Evolutionary conservation across 35 echinoderm and acorn worm species (phyloP).

Genomic region (Anneissia japonica): DNA sequence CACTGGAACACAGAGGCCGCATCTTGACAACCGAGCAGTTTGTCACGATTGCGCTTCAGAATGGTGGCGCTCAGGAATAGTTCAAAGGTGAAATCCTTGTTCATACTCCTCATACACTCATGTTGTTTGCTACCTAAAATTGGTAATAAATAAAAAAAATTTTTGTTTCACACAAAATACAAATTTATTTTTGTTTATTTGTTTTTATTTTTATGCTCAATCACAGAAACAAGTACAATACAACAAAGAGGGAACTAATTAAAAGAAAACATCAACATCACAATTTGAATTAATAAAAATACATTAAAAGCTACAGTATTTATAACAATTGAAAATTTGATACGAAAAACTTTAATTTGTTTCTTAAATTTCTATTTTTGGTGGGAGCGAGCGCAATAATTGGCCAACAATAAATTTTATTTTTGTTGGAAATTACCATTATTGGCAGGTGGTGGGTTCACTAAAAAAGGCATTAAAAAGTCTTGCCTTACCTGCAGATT

Average conservation of each 20-base stretch:
- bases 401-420: background rate
- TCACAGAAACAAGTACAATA: background rate
- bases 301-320: background rate
- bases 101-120: constrained; percentile 35
- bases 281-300: background rate
- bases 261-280: too few relatives aligned
- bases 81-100: constrained; percentile 94
- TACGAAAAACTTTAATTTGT: background rate
- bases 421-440: background rate
- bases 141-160: background rate
- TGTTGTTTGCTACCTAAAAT: constrained; percentile 44
- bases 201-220: background rate
- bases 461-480: background rate
- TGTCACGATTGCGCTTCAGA: constrained; percentile 62
- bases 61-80: constrained; percentile 85
- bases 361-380: background rate
- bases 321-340: background rate
- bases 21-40: constrained; percentile 47
- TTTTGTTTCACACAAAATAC: background rate
- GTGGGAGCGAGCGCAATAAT: background rate
- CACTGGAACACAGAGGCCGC: constrained; percentile 80
- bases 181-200: background rate
- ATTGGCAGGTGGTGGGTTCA: background rate
- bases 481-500: constrained; percentile 54
- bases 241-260: background rate